phyloP scores from a whole-genome alignment of 2,113 vertebrate species.

The Eleginops maclovinus region DNA sequence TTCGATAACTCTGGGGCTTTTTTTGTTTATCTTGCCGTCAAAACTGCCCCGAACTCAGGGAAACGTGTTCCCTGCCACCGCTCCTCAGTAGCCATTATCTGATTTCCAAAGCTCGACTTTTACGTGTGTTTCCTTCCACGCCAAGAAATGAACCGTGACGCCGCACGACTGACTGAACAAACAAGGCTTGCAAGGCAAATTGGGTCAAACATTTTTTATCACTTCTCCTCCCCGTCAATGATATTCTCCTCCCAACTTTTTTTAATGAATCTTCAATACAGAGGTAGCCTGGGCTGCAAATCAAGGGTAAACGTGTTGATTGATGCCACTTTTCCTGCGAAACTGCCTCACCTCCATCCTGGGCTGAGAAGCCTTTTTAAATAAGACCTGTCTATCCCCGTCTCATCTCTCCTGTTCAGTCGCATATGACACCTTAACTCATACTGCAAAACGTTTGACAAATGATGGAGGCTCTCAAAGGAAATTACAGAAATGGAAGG shows the following conservation, averaged over 20 bases:
- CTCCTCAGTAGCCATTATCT: constrained; percentile 51
- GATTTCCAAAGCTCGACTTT: constrained; percentile 31
- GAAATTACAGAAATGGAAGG: constrained; percentile 79
- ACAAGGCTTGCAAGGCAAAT: constrained; percentile 44
- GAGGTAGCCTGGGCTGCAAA: constrained; percentile 51
- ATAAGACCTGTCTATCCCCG: constrained; percentile 58
- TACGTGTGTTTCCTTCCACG: constrained; percentile 8
- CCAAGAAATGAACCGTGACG: constrained; percentile 45
- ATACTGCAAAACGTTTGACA: constrained; percentile 74
- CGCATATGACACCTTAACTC: constrained; percentile 72
- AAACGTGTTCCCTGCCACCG: neutral
- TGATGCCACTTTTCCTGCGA: constrained; percentile 59
- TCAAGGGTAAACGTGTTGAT: constrained; percentile 63
- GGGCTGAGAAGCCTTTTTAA: constrained; percentile 66
- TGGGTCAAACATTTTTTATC: constrained; percentile 63
- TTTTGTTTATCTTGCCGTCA: constrained; percentile 41
- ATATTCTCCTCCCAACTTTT: constrained; percentile 53
- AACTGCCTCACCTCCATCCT: constrained; percentile 36
- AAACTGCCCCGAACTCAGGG: constrained; percentile 35
- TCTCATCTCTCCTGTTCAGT: constrained; percentile 74
- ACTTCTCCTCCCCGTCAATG: constrained; percentile 41
- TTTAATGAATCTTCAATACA: constrained; percentile 61
- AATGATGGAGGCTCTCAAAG: constrained; percentile 74
- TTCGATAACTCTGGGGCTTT: constrained; percentile 17
- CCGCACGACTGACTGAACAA: constrained; percentile 45